Evolutionary conservation across 2,888 invertebrate species (phyloP), one percentile per base, ranked within the genome.

Genomic region (Timema cristinae): DNA sequence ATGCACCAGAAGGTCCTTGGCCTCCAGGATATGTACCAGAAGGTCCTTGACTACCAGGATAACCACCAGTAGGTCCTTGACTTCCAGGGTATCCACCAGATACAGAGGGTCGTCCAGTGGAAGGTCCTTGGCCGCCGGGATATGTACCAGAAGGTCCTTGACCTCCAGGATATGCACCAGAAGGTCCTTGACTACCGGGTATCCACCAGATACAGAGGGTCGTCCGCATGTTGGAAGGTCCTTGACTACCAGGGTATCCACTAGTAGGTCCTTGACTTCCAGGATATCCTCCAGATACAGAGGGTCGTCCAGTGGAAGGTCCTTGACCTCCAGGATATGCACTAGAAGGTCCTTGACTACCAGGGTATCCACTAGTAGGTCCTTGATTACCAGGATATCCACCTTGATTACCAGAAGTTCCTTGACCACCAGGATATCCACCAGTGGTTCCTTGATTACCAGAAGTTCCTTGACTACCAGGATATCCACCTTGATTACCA

Each of bases 261-360:
- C 61, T 47, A 13, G 47, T 11, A 10, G 59, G 32, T 50, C 68
- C 72, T 63, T 56, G 72, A 7, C 75, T 71, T 8, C 74, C 75
- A 67, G 70, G 61, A 11, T 73, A 68, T 54, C 50, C 50, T 16
- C 75, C 73, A 11, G 50, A 50, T 0, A 67, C 72, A 13, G 72
- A 71, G 6, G 76, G 75, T 11, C 66, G 74, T 71, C 70, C 75
- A 72, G 66, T 67, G 7, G 76, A 72, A 72, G 69, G 49, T 68
- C 76, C 77, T 70, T 78, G 78, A 70, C 73, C 74, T 68, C 72
- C 61, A 13, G 76, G 77, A 16, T 73, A 74, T 4, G 68, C 69
- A 69, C 77, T 75, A 13, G 77, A 73, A 49, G 9, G 15, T 70
- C 76, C 75, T 69, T 74, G 71, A n/a, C 75, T 66, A 59, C 75